A percentile compares a stretch with the other conserved stretches of the same genome.
Conservation (phyloP, 2,797 vertebrate species). For the Gastrophryne carolinensis region DNA sequence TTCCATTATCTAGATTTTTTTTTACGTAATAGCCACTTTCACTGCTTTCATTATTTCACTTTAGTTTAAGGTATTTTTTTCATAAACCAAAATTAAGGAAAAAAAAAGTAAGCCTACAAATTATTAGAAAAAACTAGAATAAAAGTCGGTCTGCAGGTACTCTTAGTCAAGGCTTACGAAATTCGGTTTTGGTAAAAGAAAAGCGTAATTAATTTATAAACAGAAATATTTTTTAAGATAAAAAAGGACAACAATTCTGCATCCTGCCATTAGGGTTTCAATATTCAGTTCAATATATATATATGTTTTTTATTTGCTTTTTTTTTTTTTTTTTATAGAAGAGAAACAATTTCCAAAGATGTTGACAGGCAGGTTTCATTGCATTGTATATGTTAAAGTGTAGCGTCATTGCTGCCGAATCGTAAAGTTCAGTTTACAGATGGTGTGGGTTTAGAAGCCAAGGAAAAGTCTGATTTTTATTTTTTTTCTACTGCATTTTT, state of each 20-base stretch:
- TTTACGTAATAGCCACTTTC: slow-evolving; percentile 85
- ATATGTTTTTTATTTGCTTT: slow-evolving; percentile 7
- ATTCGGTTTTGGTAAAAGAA: slow-evolving; percentile 64
- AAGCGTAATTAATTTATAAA: slow-evolving; percentile 70
- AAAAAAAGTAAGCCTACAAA: slow-evolving; percentile 59
- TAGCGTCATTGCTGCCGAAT: not conserved
- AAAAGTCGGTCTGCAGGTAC: too few species aligned
- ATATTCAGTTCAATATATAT: slow-evolving; percentile 15
- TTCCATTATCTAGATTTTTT: slow-evolving; percentile 79
- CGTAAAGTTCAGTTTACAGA: not conserved
- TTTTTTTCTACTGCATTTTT: not conserved
- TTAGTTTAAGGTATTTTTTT: slow-evolving; percentile 71
- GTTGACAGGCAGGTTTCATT: slow-evolving; percentile 50
- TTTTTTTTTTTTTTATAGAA: slow-evolving; percentile 11
- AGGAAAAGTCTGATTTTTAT: not conserved
- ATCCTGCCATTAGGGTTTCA: slow-evolving; percentile 52
- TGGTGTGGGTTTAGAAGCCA: not conserved
- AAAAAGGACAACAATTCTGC: slow-evolving; percentile 54
- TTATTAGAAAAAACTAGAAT: slow-evolving; percentile 61
- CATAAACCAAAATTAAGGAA: slow-evolving; percentile 59
- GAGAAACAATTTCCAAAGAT: slow-evolving; percentile 48
- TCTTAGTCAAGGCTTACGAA: slow-evolving; percentile 61
- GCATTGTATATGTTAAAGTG: slow-evolving; percentile 41
- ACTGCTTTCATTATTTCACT: slow-evolving; percentile 80
- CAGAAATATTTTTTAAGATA: slow-evolving; percentile 63